phyloP scores from a whole-genome alignment of 2,113 vertebrate species.

The Gallinago jamesoni region DNA sequence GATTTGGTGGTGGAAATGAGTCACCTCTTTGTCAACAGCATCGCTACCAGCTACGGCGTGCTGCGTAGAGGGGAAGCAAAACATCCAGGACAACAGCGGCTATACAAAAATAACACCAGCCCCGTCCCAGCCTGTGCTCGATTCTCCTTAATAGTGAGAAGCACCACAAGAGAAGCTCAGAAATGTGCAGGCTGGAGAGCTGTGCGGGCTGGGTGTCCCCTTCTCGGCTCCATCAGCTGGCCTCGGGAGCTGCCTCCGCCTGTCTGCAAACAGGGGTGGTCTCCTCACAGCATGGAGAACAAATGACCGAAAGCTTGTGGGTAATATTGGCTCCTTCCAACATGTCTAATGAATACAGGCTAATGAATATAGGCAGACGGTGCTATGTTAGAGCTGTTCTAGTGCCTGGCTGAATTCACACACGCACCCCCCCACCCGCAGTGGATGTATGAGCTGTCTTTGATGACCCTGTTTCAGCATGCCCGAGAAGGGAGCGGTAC shows the following conservation, averaged over 20 bases:
- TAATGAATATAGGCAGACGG: background rate
- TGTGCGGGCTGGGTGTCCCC: background rate
- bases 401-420: background rate
- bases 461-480: background rate
- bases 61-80: background rate
- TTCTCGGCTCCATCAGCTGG: background rate
- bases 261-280: background rate
- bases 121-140: background rate
- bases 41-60: background rate
- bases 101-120: background rate
- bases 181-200: background rate
- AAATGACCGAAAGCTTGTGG: background rate
- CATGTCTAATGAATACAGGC: background rate
- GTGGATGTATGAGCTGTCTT: background rate
- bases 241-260: background rate
- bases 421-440: too few species aligned
- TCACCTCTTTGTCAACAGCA: conserved; percentile 45
- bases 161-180: background rate
- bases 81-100: background rate
- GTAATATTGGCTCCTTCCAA: background rate
- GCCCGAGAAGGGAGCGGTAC: background rate
- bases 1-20: conserved; percentile 41
- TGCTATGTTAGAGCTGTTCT: background rate
- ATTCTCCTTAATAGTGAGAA: background rate
- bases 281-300: background rate